Evolutionary conservation across 1,140 invertebrate genomes (phyloP), one percentile per base, ranked within the genome.

Genomic region (Asbolus verrucosus): DNA sequence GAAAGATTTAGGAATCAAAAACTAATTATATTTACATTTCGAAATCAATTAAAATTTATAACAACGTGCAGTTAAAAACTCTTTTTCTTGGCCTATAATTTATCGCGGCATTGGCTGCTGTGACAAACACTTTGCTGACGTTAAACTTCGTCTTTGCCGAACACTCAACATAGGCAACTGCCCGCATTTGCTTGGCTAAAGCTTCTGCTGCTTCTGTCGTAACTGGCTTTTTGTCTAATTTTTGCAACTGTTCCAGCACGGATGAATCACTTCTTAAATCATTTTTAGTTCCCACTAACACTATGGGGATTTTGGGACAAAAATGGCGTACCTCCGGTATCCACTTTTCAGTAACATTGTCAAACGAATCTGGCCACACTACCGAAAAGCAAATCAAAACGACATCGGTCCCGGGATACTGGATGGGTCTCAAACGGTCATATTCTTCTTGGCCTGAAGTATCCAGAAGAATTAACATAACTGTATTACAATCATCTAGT

Each of bases 401-500:
- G 6, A 39, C 38, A 11, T 63, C 33, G 1, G 33, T 41, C 85
- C 95, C 92, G 76, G 93, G 94, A 83, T 94, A 96, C 65, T 93
- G 94, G 38, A 95, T 88, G 19, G 97, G 96, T 79, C 97, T 86
- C 68, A 98, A 85, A 83, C 96, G 89, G 81, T 98, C 95, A 79
- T 98, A 98, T 81, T 97, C 96, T 84, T 97, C 95, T 84, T 97
- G 95, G 9, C 94, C 94, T 30, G 94, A 94, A 41, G 95, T 97
- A 83, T 97, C 95, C 94, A 94, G 97, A 24, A 97, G 83, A 21
- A 94, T 95, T 73, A 97, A 81, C 77, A 92, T 94, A 6, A 97
- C 94, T 74, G 94, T 92, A 77, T 96, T 94, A 71, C 94, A n/a
- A n/a, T n/a, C 92, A 87, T 98, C 95, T 24, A 97, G 94, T 77